These are phyloP conservation scores for Prosopocoilus inquinatus DNA, from an alignment of 2,888 invertebrate species.

Conservation along the genomic window DNA sequence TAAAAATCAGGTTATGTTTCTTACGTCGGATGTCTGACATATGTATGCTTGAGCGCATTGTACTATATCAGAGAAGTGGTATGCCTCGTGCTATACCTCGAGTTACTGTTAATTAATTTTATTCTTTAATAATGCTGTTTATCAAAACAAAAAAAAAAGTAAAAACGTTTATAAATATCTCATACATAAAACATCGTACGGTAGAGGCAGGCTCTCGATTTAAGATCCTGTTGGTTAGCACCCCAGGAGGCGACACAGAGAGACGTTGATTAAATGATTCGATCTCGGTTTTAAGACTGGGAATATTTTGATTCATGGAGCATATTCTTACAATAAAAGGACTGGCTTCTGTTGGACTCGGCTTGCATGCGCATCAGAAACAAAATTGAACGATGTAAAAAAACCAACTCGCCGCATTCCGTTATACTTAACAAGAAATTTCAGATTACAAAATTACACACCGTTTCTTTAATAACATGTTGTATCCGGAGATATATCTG, in stretches of 20 bases:
- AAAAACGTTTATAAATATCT: slow-evolving; percentile 11
- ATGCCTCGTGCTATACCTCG: no score
- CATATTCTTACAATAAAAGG: slow-evolving; percentile 41
- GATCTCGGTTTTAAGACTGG: slow-evolving; percentile 46
- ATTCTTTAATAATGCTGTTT: slow-evolving; percentile 2
- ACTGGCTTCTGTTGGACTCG: slow-evolving; percentile 40
- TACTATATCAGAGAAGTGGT: no score
- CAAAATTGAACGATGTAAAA: slow-evolving; percentile 13
- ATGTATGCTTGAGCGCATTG: no score
- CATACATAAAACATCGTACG: slow-evolving; percentile 28
- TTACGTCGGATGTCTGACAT: no score
- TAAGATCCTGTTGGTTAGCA: slow-evolving; percentile 31
- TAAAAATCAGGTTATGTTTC: no score
- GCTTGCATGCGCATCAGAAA: slow-evolving; percentile 11
- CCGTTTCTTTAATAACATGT: slow-evolving; percentile 17
- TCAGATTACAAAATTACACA: slow-evolving; percentile 20
- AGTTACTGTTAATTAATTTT: no score
- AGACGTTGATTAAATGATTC: slow-evolving; percentile 50
- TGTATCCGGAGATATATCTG: slow-evolving; percentile 16
- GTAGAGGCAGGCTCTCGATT: slow-evolving; percentile 21
- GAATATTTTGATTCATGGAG: slow-evolving; percentile 47
- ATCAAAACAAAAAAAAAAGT: background rate
- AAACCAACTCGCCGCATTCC: slow-evolving; percentile 19
- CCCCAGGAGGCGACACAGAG: slow-evolving; percentile 49
- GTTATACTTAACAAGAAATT: slow-evolving; percentile 19